phyloP scores from a whole-genome alignment of 2,797 vertebrate species.

The Crenuchus spilurus region DNA sequence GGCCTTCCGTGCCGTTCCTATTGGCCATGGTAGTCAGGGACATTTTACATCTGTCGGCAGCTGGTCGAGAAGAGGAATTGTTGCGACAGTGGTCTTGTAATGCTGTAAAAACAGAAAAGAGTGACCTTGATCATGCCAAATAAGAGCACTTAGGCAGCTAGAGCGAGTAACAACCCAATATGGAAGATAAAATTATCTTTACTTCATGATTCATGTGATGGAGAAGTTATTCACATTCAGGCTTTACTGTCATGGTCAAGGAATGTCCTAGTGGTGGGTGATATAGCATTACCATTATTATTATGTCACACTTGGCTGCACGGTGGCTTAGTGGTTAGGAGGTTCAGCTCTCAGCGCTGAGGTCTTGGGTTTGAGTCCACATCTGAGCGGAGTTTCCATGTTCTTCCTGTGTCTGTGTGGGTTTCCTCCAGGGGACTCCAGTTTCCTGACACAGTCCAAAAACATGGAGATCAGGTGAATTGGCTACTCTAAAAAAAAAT shows the following conservation, averaged over 20 bases:
- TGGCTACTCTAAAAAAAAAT: too few relatives aligned
- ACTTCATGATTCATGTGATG: neutral
- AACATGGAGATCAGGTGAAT: too few relatives aligned
- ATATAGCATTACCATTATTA: too few relatives aligned
- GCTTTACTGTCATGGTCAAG: conserved; percentile 8
- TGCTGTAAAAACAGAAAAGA: conserved; percentile 41
- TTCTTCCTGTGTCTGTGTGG: too few relatives aligned
- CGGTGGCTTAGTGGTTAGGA: too few relatives aligned
- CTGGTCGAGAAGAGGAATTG: conserved; percentile 5
- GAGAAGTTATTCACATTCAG: conserved; percentile 39
- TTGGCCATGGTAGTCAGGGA: conserved; percentile 13
- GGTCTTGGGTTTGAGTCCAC: too few relatives aligned
- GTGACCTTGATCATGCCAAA: conserved; percentile 52
- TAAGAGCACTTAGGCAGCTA: conserved; percentile 28
- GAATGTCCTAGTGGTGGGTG: neutral
- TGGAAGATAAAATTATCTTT: neutral
- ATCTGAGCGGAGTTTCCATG: too few relatives aligned
- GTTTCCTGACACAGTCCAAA: too few relatives aligned
- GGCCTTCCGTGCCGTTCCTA: conserved; percentile 9
- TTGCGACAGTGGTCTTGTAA: conserved; percentile 27
- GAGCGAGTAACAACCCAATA: conserved; percentile 31
- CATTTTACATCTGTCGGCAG: conserved; percentile 20
- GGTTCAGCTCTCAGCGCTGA: too few relatives aligned
- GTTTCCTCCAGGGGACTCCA: too few relatives aligned
- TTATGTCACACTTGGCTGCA: too few relatives aligned